phyloP scores from a whole-genome alignment of 2,888 invertebrate genomes.

The Parnassius apollo region DNA sequence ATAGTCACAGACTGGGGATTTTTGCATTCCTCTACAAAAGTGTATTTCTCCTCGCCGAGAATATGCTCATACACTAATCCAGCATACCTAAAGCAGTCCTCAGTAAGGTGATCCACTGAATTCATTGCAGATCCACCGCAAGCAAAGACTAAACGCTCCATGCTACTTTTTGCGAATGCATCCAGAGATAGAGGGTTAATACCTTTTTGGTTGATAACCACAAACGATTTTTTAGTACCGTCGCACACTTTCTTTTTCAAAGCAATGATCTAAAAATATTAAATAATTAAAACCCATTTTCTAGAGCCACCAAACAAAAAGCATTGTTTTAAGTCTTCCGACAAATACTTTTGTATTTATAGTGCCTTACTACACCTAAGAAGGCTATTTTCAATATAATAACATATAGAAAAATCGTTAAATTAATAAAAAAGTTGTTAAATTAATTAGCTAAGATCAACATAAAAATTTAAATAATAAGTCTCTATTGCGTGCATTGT shows the following conservation, averaged over 20 bases:
- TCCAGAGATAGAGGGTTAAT: slow-evolving; percentile 99
- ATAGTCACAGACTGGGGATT: slow-evolving; percentile 98
- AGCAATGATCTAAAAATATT: slow-evolving; percentile 84
- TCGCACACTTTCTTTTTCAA: slow-evolving; percentile 96
- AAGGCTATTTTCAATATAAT: no score
- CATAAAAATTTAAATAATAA: no score
- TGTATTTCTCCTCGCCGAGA: slow-evolving; percentile 98
- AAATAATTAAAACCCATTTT: no score
- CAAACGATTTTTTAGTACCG: slow-evolving; percentile 93
- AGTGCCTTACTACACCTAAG: no score
- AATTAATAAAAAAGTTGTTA: no score
- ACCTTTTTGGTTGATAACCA: slow-evolving; percentile 98
- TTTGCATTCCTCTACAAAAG: slow-evolving; percentile 98
- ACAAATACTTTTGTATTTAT: no score
- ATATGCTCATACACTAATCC: slow-evolving; percentile 98
- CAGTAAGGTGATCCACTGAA: slow-evolving; percentile 94
- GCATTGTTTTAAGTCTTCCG: no score
- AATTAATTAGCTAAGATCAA: no score
- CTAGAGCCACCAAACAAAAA: no score
- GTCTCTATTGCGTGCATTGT: no score
- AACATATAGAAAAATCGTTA: no score
- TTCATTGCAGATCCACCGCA: slow-evolving; percentile 98
- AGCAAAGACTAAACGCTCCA: slow-evolving; percentile 97
- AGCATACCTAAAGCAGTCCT: slow-evolving; percentile 95
- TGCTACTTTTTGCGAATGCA: slow-evolving; percentile 97